phyloP scores from a whole-genome alignment of 35 echinoderm and acorn worm species.

The Hemicentrotus pulcherrimus region DNA sequence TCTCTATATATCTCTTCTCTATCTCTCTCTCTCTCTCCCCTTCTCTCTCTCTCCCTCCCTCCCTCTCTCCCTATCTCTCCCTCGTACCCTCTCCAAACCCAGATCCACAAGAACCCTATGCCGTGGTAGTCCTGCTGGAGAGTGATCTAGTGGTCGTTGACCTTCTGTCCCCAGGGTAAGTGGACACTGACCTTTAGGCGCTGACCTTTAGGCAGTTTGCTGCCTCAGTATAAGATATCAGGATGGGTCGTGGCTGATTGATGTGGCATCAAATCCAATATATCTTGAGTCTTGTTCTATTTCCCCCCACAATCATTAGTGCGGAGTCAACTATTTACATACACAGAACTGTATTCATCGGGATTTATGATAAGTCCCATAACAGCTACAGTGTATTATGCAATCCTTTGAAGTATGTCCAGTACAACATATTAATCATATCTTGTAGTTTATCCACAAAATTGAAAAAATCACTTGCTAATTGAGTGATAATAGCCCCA shows the following conservation, averaged over 20 bases:
- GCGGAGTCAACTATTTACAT: too few species aligned
- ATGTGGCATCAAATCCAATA: neutral
- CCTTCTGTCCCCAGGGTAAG: constrained; percentile 94
- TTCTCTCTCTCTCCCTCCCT: neutral
- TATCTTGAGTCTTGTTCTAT: neutral
- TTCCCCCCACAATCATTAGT: neutral
- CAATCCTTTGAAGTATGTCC: too few species aligned
- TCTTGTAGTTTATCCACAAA: too few species aligned
- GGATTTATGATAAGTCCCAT: too few species aligned
- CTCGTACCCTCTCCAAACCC: constrained; percentile 15
- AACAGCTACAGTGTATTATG: too few species aligned
- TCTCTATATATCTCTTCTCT: neutral
- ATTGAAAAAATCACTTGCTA: too few species aligned
- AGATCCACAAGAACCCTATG: constrained; percentile 98
- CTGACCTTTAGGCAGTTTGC: neutral
- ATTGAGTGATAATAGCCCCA: too few species aligned
- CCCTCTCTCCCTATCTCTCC: neutral
- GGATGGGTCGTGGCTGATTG: neutral
- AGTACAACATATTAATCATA: too few species aligned
- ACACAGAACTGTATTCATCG: too few species aligned
- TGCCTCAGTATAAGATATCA: neutral
- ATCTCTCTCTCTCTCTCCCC: neutral
- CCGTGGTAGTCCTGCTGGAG: constrained; percentile 91
- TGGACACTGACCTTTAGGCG: constrained; percentile 5
- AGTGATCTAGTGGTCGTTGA: constrained; percentile 99